phyloP scores from a whole-genome alignment of 2,888 invertebrate genomes.

The Gnatocerus cornutus region DNA sequence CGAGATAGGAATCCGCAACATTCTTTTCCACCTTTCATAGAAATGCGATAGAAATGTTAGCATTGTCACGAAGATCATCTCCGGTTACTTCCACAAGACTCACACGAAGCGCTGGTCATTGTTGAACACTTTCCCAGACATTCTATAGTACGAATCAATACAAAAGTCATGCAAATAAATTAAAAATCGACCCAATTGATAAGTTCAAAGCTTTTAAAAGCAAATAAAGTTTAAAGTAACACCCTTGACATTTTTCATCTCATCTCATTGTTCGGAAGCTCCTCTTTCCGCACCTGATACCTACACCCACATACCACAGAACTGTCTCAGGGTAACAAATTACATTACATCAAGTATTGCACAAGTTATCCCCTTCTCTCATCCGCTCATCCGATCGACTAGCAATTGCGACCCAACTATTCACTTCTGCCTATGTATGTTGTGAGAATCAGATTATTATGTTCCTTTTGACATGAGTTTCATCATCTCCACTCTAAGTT shows the following conservation, averaged over 20 bases:
- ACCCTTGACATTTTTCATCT: constrained; percentile 15
- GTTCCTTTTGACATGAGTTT: constrained; percentile 47
- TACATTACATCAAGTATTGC: constrained; percentile 53
- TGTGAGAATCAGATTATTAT: constrained; percentile 54
- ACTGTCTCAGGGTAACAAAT: constrained; percentile 61
- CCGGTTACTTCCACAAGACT: not conserved
- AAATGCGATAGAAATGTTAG: constrained; percentile 15
- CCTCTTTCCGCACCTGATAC: constrained; percentile 8
- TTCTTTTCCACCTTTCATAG: constrained; percentile 16
- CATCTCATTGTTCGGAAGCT: not conserved
- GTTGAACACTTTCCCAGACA: not conserved
- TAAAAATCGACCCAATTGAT: no score
- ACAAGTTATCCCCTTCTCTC: constrained; percentile 61
- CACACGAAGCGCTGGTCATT: constrained; percentile 5
- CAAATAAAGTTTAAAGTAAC: no score
- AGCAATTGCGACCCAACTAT: constrained; percentile 42
- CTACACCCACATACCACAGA: constrained; percentile 53
- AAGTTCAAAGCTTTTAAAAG: no score
- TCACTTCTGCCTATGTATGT: constrained; percentile 51
- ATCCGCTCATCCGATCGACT: constrained; percentile 37
- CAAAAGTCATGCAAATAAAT: no score
- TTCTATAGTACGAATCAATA: not conserved
- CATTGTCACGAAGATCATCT: constrained; percentile 9
- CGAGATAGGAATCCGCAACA: constrained; percentile 1
- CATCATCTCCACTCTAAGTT: constrained; percentile 43